Evolutionary conservation across 2,888 invertebrate species (phyloP).

Genomic region (Nematopogon swammerdamellus): DNA sequence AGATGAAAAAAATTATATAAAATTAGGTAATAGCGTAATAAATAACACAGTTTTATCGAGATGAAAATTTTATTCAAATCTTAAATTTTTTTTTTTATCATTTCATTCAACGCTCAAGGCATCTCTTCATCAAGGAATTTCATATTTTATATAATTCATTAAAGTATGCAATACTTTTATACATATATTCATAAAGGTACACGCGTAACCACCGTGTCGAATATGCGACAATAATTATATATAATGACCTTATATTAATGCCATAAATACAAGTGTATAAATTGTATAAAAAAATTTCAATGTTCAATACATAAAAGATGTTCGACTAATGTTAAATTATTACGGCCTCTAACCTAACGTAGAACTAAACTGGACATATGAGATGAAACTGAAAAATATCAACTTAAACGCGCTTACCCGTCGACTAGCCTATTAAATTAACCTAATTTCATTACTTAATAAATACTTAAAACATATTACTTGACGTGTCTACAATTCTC

Average conservation of each 20-base stretch:
- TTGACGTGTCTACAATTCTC: not conserved
- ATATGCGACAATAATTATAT: conserved; percentile 17
- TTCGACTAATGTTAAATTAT: conserved; percentile 11
- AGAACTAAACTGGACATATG: conserved; percentile 50
- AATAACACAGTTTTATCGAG: not conserved
- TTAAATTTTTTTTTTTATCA: not conserved
- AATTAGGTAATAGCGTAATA: too few species aligned
- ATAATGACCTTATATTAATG: conserved; percentile 2
- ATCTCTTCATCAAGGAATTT: not conserved
- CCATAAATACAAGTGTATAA: conserved; percentile 3
- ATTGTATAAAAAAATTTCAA: conserved; percentile 14
- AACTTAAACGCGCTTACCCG: conserved; percentile 53
- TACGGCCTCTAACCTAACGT: conserved; percentile 23
- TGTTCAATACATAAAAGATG: conserved; percentile 16
- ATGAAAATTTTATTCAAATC: not conserved
- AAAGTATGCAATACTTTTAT: not conserved
- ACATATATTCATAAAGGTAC: conserved; percentile 34
- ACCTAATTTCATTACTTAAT: conserved; percentile 11
- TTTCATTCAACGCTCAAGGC: not conserved
- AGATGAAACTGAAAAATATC: conserved; percentile 19
- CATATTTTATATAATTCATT: not conserved
- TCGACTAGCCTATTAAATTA: conserved; percentile 39
- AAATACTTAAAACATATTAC: not conserved
- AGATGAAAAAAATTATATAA: too few species aligned
- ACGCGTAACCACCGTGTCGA: conserved; percentile 46